Evolutionary conservation across 1,140 invertebrate species (phyloP).

Genomic region (Holotrichia oblita): DNA sequence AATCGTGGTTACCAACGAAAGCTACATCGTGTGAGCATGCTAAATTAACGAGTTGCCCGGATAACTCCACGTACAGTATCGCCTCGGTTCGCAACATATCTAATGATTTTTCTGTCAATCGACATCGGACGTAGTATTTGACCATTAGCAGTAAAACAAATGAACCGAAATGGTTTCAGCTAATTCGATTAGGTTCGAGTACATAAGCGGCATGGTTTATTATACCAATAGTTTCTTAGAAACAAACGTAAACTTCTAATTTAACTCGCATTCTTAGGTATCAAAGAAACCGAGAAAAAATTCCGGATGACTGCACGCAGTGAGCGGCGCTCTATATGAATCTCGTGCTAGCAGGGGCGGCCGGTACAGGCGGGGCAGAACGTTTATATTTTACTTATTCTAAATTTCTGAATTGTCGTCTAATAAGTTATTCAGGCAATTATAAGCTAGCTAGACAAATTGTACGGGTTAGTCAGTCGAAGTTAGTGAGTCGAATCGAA

Average conservation of each 20-base stretch:
- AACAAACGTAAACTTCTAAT: slow-evolving; percentile 36
- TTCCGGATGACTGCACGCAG: slow-evolving; percentile 32
- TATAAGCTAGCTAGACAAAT: too few species aligned
- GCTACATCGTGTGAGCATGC: not conserved
- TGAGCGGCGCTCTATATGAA: not conserved
- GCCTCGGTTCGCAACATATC: slow-evolving; percentile 5
- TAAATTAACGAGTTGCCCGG: not conserved
- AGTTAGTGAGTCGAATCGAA: too few species aligned
- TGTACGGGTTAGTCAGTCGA: too few species aligned
- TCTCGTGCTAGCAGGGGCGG: not conserved
- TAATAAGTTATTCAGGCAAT: too few species aligned
- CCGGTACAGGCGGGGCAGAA: too few species aligned
- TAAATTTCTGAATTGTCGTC: too few species aligned
- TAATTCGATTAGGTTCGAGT: slow-evolving; percentile 27
- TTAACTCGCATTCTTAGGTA: slow-evolving; percentile 35
- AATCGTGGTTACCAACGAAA: not conserved
- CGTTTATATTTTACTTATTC: too few species aligned
- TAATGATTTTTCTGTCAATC: slow-evolving; percentile 21
- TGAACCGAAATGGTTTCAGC: slow-evolving; percentile 27
- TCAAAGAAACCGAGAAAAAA: slow-evolving; percentile 36
- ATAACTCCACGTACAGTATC: not conserved
- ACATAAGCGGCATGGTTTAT: slow-evolving; percentile 33
- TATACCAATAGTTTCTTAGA: slow-evolving; percentile 31
- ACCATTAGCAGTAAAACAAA: slow-evolving; percentile 36
- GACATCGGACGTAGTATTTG: slow-evolving; percentile 23